These are phyloP conservation scores for Ursus arctos DNA, from an alignment of 2,113 vertebrate species.

Conservation along the genomic window DNA sequence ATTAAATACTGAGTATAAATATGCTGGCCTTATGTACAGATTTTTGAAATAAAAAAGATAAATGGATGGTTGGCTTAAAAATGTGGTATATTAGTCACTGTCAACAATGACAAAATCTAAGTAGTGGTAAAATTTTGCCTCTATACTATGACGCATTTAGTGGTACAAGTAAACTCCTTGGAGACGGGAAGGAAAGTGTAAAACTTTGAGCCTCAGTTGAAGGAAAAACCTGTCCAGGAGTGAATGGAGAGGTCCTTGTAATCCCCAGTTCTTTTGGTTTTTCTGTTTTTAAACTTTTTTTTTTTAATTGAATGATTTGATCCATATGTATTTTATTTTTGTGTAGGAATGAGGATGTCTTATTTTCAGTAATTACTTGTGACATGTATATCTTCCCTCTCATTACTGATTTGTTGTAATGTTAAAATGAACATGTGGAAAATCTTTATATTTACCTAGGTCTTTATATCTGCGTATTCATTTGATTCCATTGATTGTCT, in stretches of 20 bases:
- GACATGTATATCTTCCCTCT: neutral
- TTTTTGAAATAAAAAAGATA: constrained; percentile 30
- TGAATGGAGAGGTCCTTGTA: neutral
- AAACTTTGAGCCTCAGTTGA: neutral
- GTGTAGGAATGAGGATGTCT: neutral
- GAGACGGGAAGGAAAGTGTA: neutral
- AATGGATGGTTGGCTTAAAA: neutral
- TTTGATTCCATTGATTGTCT: neutral
- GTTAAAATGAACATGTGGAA: neutral
- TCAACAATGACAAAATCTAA: neutral
- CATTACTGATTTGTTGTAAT: neutral
- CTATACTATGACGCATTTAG: neutral
- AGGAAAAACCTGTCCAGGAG: neutral
- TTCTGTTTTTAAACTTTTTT: neutral
- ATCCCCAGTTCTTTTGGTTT: neutral
- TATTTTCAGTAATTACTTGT: neutral
- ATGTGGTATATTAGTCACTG: neutral
- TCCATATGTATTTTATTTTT: neutral
- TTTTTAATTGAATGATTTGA: neutral
- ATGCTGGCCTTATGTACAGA: neutral
- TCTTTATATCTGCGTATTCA: neutral
- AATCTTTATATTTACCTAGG: neutral
- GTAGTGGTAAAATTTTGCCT: neutral
- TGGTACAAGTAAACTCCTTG: neutral
- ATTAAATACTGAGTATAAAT: neutral